Conservation (phyloP, 2,113 vertebrate genomes). For the Ptilonorhynchus violaceus region DNA sequence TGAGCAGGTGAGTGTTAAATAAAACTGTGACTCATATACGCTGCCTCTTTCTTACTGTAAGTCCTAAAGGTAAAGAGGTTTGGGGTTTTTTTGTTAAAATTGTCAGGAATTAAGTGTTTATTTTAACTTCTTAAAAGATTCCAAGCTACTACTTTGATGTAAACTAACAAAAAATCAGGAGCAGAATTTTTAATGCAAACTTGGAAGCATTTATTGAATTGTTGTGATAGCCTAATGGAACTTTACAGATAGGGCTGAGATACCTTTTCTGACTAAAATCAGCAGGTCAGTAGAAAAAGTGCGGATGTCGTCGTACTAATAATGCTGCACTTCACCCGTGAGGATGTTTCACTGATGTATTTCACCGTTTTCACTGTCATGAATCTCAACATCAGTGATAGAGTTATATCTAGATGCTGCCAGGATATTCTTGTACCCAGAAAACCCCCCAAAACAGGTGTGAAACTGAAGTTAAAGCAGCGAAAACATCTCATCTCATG, state of each 20-base stretch:
- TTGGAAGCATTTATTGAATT: not conserved
- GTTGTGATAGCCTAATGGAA: not conserved
- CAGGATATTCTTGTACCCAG: not conserved
- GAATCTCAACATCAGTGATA: not conserved
- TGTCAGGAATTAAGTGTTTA: not conserved
- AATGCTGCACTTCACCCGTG: not conserved
- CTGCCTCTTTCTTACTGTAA: not conserved
- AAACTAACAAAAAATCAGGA: not conserved
- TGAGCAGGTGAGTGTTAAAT: not conserved
- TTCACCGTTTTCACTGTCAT: not conserved
- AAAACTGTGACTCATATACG: not conserved
- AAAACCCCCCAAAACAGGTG: not conserved
- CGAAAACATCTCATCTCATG: not conserved
- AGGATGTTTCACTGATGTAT: not conserved
- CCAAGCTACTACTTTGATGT: not conserved
- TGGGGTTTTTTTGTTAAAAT: rapidly evolving
- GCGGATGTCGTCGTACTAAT: not conserved
- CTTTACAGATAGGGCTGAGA: not conserved
- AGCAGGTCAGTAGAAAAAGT: not conserved
- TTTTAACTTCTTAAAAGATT: not conserved
- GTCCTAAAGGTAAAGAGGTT: not conserved
- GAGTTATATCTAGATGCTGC: not conserved
- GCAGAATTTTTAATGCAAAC: not conserved
- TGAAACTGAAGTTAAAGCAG: not conserved
- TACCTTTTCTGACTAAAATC: not conserved